A percentile compares a stretch with the other conserved stretches of the same genome.
Evolutionary conservation across 2,797 vertebrate species (phyloP).

Genomic region (Mareca strepera): DNA sequence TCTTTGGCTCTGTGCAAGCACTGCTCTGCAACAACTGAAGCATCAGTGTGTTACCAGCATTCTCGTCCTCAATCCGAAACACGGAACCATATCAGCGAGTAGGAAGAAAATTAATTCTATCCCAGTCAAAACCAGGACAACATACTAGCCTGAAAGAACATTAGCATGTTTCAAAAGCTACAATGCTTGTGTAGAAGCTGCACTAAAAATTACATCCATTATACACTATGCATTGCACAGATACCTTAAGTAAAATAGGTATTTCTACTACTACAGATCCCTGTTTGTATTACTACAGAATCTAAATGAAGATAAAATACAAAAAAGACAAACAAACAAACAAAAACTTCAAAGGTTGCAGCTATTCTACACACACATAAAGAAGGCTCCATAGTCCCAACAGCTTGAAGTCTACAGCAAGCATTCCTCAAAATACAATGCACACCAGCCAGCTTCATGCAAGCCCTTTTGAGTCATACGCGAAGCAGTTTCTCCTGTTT

Average conservation of each 20-base stretch:
- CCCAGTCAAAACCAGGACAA: not conserved
- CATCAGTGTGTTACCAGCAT: too few species aligned
- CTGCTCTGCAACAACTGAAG: too few species aligned
- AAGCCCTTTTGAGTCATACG: not conserved
- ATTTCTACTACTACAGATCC: not conserved
- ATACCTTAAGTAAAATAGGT: not conserved
- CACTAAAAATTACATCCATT: not conserved
- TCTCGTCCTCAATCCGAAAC: too few species aligned
- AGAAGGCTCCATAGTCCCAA: not conserved
- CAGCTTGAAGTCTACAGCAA: not conserved
- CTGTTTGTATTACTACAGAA: not conserved
- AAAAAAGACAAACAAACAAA: not conserved
- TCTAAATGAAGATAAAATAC: not conserved
- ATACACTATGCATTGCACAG: not conserved
- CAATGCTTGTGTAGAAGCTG: not conserved
- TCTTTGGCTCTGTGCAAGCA: too few species aligned
- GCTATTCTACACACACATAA: not conserved
- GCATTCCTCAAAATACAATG: rapidly evolving
- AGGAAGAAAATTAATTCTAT: too few species aligned
- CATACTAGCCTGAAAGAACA: not conserved
- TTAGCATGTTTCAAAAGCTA: not conserved
- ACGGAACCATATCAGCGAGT: too few species aligned
- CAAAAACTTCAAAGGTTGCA: too few species aligned
- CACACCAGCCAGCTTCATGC: not conserved
- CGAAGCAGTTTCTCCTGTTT: not conserved